Percentiles rank a stretch among this genome's conserved stretches.
Conservation (phyloP, 1,140 invertebrate genomes). For the Spodoptera litura region DNA sequence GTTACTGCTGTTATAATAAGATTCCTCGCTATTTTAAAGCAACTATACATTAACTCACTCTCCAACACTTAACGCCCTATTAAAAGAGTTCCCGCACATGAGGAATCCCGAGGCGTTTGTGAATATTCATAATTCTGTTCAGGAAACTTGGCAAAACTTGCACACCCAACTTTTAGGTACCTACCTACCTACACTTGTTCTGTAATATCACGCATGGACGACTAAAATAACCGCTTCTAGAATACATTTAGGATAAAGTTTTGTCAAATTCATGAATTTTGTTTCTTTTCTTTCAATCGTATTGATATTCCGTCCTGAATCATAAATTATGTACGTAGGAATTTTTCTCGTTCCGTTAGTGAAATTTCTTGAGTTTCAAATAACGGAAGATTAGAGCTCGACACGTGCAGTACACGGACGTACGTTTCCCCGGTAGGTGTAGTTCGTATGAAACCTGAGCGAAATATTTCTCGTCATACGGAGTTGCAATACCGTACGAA, state of each 20-base stretch:
- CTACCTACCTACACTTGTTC: slow-evolving; percentile 55
- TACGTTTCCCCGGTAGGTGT: slow-evolving; percentile 27
- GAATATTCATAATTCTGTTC: slow-evolving; percentile 74
- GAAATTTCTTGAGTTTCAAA: slow-evolving; percentile 55
- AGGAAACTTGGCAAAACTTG: slow-evolving; percentile 62
- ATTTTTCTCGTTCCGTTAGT: slow-evolving; percentile 50
- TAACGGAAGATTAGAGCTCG: slow-evolving; percentile 53
- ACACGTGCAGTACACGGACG: slow-evolving; percentile 48
- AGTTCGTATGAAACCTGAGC: slow-evolving; percentile 43
- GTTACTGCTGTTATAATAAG: slow-evolving; percentile 10
- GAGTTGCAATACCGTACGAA: slow-evolving; percentile 50
- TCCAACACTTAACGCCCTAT: slow-evolving; percentile 59
- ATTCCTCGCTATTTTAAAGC: slow-evolving; percentile 15
- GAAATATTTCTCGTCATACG: slow-evolving; percentile 54
- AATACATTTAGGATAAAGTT: slow-evolving; percentile 47
- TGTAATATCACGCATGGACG: slow-evolving; percentile 58
- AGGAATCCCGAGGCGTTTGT: slow-evolving; percentile 67
- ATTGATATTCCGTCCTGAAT: slow-evolving; percentile 45
- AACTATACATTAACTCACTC: slow-evolving; percentile 39
- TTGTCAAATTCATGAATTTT: slow-evolving; percentile 19
- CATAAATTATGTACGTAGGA: slow-evolving; percentile 39
- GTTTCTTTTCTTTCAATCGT: slow-evolving; percentile 55
- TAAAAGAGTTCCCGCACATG: slow-evolving; percentile 62
- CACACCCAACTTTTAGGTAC: slow-evolving; percentile 58
- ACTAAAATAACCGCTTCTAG: slow-evolving; percentile 48